A percentile compares a stretch with the other conserved stretches of the same genome.
Evolutionary conservation across 2,888 invertebrate species (phyloP).

Genomic region (Plusia festucae): DNA sequence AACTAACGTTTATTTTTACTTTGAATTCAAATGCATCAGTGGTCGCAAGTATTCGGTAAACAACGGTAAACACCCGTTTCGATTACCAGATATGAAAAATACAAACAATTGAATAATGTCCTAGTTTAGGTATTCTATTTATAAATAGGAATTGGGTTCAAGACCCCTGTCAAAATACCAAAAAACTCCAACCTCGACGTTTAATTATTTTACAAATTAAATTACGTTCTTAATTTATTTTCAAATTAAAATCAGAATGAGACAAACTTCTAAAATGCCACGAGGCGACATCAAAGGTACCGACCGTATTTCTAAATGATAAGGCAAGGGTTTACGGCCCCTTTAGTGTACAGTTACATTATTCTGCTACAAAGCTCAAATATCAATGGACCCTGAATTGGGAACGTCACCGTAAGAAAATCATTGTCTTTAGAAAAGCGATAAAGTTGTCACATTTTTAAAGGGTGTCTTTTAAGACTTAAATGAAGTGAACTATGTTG

Average conservation of each 20-base stretch:
- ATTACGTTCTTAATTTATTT: conserved; percentile 31
- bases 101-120: too few relatives aligned
- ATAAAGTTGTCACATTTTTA: conserved; percentile 34
- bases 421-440: conserved; percentile 50
- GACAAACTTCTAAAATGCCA: conserved; percentile 33
- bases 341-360: conserved; percentile 47
- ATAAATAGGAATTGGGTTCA: background rate
- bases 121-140: too few relatives aligned
- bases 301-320: conserved; percentile 35
- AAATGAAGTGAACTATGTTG: background rate
- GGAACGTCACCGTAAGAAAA: conserved; percentile 49
- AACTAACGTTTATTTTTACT: too few relatives aligned
- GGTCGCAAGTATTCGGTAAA: too few relatives aligned
- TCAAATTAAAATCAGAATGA: conserved; percentile 44
- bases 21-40: too few relatives aligned
- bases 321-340: conserved; percentile 35
- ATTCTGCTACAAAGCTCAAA: conserved; percentile 44
- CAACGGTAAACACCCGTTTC: too few relatives aligned
- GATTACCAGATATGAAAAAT: too few relatives aligned
- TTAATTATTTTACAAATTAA: conserved; percentile 24
- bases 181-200: background rate
- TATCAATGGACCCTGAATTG: conserved; percentile 51
- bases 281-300: conserved; percentile 45
- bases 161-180: background rate
- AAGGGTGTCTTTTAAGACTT: conserved; percentile 3